Evolutionary conservation across 2,797 vertebrate genomes (phyloP).

Genomic region (Muscicapa striata): DNA sequence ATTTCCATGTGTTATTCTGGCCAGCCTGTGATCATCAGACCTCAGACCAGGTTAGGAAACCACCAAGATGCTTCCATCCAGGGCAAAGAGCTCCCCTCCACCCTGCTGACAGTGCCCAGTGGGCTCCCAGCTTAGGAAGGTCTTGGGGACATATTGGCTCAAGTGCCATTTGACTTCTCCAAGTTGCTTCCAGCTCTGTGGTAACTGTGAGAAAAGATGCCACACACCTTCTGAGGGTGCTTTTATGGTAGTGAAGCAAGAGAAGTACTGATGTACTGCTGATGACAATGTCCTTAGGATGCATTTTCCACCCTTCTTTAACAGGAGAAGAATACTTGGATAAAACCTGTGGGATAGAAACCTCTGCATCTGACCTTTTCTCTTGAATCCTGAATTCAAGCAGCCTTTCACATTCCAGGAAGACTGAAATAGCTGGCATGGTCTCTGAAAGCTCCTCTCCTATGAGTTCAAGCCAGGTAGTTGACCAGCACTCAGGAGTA

Average conservation of each 20-base stretch:
- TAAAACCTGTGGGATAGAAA: neutral
- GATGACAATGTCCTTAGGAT: neutral
- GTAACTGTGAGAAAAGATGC: neutral
- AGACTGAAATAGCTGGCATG: neutral
- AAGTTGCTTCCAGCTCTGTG: accelerated
- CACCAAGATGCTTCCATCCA: neutral
- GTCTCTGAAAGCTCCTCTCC: neutral
- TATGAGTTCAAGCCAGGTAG: neutral
- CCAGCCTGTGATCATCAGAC: neutral
- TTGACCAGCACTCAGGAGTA: neutral
- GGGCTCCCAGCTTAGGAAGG: neutral
- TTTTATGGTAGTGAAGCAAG: neutral
- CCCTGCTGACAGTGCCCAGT: neutral
- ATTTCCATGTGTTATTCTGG: accelerated
- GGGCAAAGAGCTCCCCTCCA: neutral
- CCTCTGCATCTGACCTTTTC: neutral
- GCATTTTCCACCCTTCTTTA: neutral
- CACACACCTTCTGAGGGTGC: accelerated
- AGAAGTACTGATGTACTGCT: neutral
- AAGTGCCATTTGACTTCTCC: neutral
- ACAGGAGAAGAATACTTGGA: neutral
- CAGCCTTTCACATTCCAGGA: neutral
- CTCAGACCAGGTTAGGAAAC: neutral
- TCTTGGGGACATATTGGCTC: accelerated
- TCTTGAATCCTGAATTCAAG: neutral